A percentile compares a stretch with the other conserved stretches of the same genome.
Evolutionary conservation across 1,140 invertebrate genomes (phyloP).

Genomic region (Drosophila ogumai): DNA sequence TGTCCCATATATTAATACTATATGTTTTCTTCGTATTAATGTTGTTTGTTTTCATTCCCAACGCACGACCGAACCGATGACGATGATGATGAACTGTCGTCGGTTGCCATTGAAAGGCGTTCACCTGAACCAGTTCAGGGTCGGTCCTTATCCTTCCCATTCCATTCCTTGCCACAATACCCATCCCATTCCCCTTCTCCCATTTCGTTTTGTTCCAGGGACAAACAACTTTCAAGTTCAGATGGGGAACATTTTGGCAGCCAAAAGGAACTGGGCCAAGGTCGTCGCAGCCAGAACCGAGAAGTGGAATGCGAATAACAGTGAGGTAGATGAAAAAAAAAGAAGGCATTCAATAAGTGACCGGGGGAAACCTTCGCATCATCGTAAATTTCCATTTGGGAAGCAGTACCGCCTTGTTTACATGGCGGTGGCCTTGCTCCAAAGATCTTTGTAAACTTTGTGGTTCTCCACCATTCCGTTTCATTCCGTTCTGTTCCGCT

Average conservation of each 20-base stretch:
- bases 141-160: constrained; percentile 35
- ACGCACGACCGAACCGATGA: constrained; percentile 18
- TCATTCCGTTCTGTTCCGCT: constrained; percentile 24
- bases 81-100: constrained; percentile 51
- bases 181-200: background rate
- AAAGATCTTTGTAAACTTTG: constrained; percentile 34
- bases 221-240: constrained; percentile 81
- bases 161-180: constrained; percentile 10
- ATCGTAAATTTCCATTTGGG: constrained; percentile 54
- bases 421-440: constrained; percentile 22
- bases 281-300: constrained; percentile 58
- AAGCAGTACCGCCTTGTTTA: constrained; percentile 17
- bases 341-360: constrained; percentile 3
- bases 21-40: constrained; percentile 46
- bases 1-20: constrained; percentile 33
- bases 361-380: constrained; percentile 40
- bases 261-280: constrained; percentile 73
- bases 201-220: constrained; percentile 47
- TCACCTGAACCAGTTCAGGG: constrained; percentile 77
- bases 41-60: constrained; percentile 49
- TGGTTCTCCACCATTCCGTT: constrained; percentile 30
- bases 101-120: constrained; percentile 47
- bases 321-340: constrained; percentile 7
- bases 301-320: constrained; percentile 37
- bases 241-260: constrained; percentile 65